phyloP scores from a whole-genome alignment of 2,113 vertebrate genomes.

The Rana temporaria region DNA sequence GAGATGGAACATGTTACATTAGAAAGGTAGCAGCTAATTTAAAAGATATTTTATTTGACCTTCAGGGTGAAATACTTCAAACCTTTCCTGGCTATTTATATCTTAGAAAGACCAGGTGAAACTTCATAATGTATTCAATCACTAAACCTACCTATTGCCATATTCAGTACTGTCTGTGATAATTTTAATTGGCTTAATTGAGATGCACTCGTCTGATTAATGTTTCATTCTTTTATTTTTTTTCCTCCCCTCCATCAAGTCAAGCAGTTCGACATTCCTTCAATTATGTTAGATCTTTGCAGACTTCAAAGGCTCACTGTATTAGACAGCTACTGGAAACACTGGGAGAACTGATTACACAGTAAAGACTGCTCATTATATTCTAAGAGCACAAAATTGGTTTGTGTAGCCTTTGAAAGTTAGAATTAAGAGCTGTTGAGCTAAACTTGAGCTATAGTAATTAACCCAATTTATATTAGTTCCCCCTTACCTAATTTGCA shows the following conservation, averaged over 20 bases:
- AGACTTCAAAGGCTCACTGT: slow-evolving; percentile 83
- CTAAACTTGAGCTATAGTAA: slow-evolving; percentile 80
- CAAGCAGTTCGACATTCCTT: slow-evolving; percentile 87
- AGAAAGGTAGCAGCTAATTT: slow-evolving; percentile 5
- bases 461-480: slow-evolving; percentile 82
- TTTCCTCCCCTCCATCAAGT: slow-evolving; percentile 82
- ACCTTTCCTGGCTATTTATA: slow-evolving; percentile 20
- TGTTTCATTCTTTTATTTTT: slow-evolving; percentile 88
- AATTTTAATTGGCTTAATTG: slow-evolving; percentile 88
- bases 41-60: slow-evolving; percentile 19
- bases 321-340: slow-evolving; percentile 78
- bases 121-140: slow-evolving; percentile 79
- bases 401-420: slow-evolving; percentile 85
- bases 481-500: slow-evolving; percentile 77
- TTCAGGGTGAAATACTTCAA: neutral
- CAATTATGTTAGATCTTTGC: slow-evolving; percentile 87
- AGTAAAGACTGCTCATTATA: slow-evolving; percentile 86
- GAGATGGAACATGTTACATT: neutral
- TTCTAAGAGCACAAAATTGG: slow-evolving; percentile 85
- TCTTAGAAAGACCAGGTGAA: slow-evolving; percentile 70
- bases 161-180: slow-evolving; percentile 77
- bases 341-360: slow-evolving; percentile 82
- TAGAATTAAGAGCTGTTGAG: slow-evolving; percentile 80
- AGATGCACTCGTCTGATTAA: slow-evolving; percentile 85
- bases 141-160: slow-evolving; percentile 79